A percentile compares a stretch with the other conserved stretches of the same genome.
Conservation (phyloP, 2,797 vertebrate genomes). For the Thunnus albacares region DNA sequence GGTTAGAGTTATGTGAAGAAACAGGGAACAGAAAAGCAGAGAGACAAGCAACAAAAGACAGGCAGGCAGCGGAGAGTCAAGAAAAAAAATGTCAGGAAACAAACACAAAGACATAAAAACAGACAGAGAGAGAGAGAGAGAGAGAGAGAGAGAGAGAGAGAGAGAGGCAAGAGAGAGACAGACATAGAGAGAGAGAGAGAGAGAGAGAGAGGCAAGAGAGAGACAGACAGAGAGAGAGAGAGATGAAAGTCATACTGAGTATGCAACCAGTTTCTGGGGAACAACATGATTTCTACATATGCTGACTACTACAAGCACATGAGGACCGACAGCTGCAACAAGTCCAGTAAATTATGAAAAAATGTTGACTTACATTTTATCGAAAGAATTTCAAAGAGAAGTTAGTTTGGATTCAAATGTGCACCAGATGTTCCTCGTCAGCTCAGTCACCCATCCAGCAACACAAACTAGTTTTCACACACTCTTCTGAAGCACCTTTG, state of each 20-base stretch:
- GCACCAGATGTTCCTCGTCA: constrained; percentile 35
- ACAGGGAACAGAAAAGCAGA: background rate
- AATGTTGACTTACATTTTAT: background rate
- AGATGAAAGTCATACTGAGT: background rate
- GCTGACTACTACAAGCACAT: constrained; percentile 4
- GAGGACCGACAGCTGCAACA: background rate
- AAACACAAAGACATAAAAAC: background rate
- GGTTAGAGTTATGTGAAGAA: background rate
- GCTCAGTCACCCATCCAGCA: constrained; percentile 59
- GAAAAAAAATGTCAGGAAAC: background rate
- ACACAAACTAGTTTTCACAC: constrained; percentile 8
- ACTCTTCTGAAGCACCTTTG: constrained; percentile 21
- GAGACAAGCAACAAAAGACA: background rate
- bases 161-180: background rate
- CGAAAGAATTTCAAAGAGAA: background rate
- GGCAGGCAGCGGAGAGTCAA: background rate
- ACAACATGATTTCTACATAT: constrained; percentile 40
- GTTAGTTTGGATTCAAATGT: constrained; percentile 52
- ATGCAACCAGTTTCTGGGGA: constrained; percentile 43
- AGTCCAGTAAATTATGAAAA: background rate
- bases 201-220: too few relatives aligned
- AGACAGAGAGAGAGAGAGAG: background rate
- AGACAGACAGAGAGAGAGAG: background rate
- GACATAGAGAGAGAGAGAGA: background rate
- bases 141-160: too few relatives aligned